phyloP scores from a whole-genome alignment of 2,888 invertebrate species.

The Melolontha melolontha region DNA sequence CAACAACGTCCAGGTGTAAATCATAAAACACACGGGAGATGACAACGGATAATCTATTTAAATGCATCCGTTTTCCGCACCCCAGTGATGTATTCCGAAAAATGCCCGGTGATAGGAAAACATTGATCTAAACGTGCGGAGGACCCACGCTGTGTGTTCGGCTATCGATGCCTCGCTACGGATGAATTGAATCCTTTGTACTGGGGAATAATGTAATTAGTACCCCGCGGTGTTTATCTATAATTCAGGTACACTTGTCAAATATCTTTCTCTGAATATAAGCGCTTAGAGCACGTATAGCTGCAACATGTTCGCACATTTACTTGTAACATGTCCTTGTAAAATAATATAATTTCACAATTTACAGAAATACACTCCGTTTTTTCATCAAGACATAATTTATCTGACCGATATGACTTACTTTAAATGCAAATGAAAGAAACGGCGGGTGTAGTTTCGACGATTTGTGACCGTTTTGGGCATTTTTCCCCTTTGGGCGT shows the following conservation, averaged over 20 bases:
- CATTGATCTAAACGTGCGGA: slow-evolving; percentile 36
- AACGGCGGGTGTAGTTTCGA: too few relatives aligned
- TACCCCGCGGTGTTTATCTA: slow-evolving; percentile 55
- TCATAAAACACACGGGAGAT: slow-evolving; percentile 43
- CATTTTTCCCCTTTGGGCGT: too few relatives aligned
- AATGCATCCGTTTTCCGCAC: slow-evolving; percentile 45
- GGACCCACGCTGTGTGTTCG: slow-evolving; percentile 42
- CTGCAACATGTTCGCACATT: not conserved
- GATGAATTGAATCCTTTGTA: slow-evolving; percentile 58
- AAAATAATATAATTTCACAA: too few relatives aligned
- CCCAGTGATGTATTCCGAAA: slow-evolving; percentile 37
- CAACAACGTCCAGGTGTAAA: slow-evolving; percentile 35
- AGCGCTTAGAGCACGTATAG: not conserved
- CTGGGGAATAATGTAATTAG: slow-evolving; percentile 56
- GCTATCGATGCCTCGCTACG: slow-evolving; percentile 32
- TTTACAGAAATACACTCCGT: too few relatives aligned
- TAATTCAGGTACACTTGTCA: slow-evolving; percentile 51
- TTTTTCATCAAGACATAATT: too few relatives aligned
- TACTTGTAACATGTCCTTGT: not conserved
- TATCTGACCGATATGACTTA: too few relatives aligned
- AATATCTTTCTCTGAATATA: slow-evolving; percentile 41
- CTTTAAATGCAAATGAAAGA: too few relatives aligned
- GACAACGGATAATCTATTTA: slow-evolving; percentile 51
- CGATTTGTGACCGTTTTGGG: too few relatives aligned
- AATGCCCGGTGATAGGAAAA: slow-evolving; percentile 45